phyloP scores from a whole-genome alignment of 2,113 vertebrate genomes.

The Alosa alosa region DNA sequence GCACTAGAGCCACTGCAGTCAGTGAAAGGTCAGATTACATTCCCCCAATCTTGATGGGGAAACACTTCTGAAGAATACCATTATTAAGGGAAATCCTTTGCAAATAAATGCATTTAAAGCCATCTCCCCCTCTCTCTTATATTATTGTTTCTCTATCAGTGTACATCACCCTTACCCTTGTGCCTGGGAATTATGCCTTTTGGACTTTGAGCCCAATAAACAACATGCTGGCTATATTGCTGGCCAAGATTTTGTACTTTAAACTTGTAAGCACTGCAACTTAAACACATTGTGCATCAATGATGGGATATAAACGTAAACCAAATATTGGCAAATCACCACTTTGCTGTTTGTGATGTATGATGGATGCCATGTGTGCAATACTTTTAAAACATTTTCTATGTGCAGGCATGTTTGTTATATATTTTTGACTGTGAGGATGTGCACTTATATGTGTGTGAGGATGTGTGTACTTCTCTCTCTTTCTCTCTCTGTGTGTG shows the following conservation, averaged over 20 bases:
- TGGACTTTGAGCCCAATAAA: not conserved
- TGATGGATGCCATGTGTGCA: not conserved
- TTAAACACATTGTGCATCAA: not conserved
- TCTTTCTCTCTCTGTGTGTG: not conserved
- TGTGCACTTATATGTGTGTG: slow-evolving; percentile 8
- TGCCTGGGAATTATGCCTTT: not conserved
- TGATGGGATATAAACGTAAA: not conserved
- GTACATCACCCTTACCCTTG: not conserved
- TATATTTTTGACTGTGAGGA: not conserved
- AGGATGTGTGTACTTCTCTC: not conserved
- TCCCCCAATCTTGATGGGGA: not conserved
- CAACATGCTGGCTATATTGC: not conserved
- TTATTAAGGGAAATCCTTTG: not conserved
- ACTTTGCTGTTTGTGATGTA: not conserved
- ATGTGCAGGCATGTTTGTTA: slow-evolving; percentile 22
- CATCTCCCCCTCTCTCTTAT: not conserved
- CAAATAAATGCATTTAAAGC: not conserved
- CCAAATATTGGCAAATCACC: not conserved
- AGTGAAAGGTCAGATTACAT: not conserved
- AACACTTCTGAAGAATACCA: not conserved
- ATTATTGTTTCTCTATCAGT: not conserved
- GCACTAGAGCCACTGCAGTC: not conserved
- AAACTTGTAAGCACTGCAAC: not conserved
- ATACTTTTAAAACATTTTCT: not conserved
- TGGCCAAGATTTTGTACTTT: not conserved